Percentiles rank a stretch among this genome's conserved stretches.
Conservation (phyloP, 1,140 invertebrate species). For the Apocrypta bakeri region DNA sequence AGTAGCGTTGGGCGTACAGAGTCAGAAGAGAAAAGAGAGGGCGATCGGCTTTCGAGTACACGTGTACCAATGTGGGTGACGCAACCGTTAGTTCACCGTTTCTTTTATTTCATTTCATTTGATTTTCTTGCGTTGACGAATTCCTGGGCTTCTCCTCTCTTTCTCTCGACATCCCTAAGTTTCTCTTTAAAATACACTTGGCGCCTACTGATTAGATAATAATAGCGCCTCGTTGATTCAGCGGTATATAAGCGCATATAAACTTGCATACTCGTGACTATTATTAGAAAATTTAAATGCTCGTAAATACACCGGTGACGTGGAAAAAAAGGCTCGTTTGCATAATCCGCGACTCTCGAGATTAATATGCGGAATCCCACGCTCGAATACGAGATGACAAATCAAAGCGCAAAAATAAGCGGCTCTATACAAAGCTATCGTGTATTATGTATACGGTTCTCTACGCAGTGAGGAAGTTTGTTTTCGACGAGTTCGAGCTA, state of each 20-base stretch:
- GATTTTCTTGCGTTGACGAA: neutral
- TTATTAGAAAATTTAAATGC: conserved; percentile 29
- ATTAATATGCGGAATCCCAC: neutral
- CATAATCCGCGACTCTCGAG: neutral
- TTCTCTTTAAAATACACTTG: neutral
- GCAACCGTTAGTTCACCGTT: conserved; percentile 38
- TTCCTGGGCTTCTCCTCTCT: neutral
- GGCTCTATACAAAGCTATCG: neutral
- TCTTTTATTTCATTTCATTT: no score
- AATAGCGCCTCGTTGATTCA: conserved; percentile 24
- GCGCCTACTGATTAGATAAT: conserved; percentile 34
- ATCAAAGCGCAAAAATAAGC: neutral
- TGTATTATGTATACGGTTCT: neutral
- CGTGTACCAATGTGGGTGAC: conserved; percentile 27
- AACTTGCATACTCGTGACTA: neutral
- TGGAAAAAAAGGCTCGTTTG: neutral
- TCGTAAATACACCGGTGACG: neutral
- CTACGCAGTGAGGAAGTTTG: neutral
- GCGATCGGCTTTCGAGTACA: conserved; percentile 6
- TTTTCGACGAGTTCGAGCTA: neutral
- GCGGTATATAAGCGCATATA: neutral
- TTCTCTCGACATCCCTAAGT: neutral
- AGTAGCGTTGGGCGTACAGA: neutral
- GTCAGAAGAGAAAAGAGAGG: neutral
- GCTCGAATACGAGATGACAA: neutral